Evolutionary conservation across 2,888 invertebrate species (phyloP), one percentile per base, ranked within the genome.

Genomic region (Pomacea canaliculata): DNA sequence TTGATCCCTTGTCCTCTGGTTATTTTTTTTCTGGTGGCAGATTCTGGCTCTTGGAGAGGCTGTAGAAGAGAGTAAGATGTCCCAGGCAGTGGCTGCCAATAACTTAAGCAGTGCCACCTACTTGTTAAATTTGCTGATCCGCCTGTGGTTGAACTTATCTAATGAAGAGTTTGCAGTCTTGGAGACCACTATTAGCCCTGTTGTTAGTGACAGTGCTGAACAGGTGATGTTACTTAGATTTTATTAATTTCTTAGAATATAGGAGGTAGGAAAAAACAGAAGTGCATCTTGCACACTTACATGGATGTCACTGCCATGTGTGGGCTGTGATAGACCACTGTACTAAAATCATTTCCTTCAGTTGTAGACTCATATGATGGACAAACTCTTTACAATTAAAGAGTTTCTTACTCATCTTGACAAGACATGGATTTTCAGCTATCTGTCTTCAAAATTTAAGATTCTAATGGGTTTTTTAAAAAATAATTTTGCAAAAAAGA

Each of bases 41-140:
- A 82, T 89, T 49, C 77, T 89, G 66, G 84, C 85, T 8, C 72
- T 91, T 69, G 88, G 89, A 18, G 90, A 91, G 56, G 86, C 87
- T 5, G 86, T 89, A 72, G 89, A 91, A 70, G 88, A 89, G 72
- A 89, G 87, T 81, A 79, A 83, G 56, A 73, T 86, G 80, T 88
- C 89, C 10, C 87, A 90, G 81, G 85, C 88, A 76, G 83, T 87
- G 76, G 86, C 88, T 13, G 88, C 89, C 9, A 89, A 88, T 76
- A 86, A 88, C 74, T 84, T 92, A 62, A 89, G 89, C 76, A 89
- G 91, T 80, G 89, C 90, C 37, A 89, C 92, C 8, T 86, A 87
- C 66, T 85, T 92, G 67, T 85, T 92, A 27, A 87, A 90, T 77
- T 83, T 89, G 70, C 85, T 92, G 72, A 85, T 91, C 27, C 87